Base-by-base conservation (phyloP, 2,888 invertebrate species). In the Watsonalla binaria region DNA sequence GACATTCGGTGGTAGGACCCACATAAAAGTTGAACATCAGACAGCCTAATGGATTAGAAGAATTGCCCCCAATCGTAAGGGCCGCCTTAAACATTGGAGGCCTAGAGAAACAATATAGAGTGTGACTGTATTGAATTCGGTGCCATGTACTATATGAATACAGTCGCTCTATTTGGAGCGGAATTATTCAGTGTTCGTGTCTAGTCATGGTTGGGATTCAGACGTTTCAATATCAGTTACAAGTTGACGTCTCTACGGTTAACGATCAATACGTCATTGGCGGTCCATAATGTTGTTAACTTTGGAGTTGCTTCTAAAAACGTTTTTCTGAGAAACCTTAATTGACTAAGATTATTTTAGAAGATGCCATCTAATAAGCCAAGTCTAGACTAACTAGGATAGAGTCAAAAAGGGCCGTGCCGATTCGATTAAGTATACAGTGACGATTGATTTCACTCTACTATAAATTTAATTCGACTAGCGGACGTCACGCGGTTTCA, bases 21-120 rank as follows among this genome's bases (percentile, higher is more conserved):
- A 77, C 81, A 89, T 90, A 89, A 90, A 90, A 88, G 76, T 86
- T 84, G 83, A 86, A 84, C 84, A 86, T 86, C 81, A 84, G 83
- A 85, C 81, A 73, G 76, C 74, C 84, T 89, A 90, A 90, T 90
- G 90, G 88, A 90, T 90, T 90, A 90, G 84, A 87, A 86, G 84
- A 85, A 87, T 84, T 86, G 85, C 84, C 78, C 81, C 70, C 82
- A 84, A 84, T 83, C 84, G 83, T 85, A 84, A 84, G 84, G 76
- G 62, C 73, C 61, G 76, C 72, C 81, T 72, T 73, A 75, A 78
- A 78, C 80, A 80, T 79, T 78, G 80, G 66, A 76, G 68, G 78
- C 75, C 78, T 80, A 81, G 70, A 72, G 72, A 75, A 81, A 82
- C 74, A 82, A 83, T 80, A 79, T 78, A 78, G 72, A 72, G 67